These are phyloP conservation scores for Pterostichus niger DNA, from an alignment of 2,888 invertebrate genomes.

Conservation along the genomic window DNA sequence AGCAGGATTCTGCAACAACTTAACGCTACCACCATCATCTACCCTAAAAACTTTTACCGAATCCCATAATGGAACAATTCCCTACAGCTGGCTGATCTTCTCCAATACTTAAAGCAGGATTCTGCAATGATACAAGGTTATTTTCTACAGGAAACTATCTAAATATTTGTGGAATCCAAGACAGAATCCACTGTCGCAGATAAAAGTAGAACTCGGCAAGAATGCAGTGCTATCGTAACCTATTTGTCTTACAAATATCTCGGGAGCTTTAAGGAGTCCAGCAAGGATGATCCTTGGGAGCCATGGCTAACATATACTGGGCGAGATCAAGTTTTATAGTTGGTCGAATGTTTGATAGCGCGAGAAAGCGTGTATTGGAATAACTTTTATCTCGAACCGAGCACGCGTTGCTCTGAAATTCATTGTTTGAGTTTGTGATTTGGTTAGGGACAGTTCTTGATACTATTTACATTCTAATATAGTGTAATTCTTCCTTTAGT, in stretches of 20 bases:
- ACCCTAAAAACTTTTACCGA: not conserved
- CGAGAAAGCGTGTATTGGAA: not conserved
- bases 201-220: too few species aligned
- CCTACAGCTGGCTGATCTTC: not conserved
- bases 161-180: too few species aligned
- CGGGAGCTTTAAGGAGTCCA: not conserved
- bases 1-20: not conserved
- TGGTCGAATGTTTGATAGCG: not conserved
- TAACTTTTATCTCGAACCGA: conserved; percentile 19
- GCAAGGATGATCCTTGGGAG: not conserved
- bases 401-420: not conserved
- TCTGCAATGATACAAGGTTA: too few species aligned
- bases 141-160: too few species aligned
- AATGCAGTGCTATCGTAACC: too few species aligned
- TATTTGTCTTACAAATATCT: too few species aligned
- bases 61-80: not conserved
- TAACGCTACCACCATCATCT: not conserved
- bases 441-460: not conserved
- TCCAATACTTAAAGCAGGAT: not conserved
- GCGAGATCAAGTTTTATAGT: conserved; percentile 32
- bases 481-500: too few species aligned
- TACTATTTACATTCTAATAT: too few species aligned
- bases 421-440: not conserved
- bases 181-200: too few species aligned
- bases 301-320: conserved; percentile 5